Conservation (phyloP, 2,113 vertebrate genomes). For the Connochaetes taurinus region DNA sequence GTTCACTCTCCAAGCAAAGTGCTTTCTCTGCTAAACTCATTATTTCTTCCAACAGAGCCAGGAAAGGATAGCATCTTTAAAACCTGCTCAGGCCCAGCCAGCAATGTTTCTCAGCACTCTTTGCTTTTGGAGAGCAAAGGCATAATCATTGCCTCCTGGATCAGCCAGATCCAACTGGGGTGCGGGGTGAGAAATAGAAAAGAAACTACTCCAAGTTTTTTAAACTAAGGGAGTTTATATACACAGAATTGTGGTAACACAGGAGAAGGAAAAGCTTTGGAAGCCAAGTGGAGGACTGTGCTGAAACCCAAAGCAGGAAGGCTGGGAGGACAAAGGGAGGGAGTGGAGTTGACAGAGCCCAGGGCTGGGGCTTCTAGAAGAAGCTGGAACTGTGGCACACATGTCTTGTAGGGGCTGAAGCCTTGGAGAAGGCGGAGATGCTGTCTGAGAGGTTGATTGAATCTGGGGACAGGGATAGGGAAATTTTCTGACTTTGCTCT, state of each 20-base stretch:
- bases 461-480: not conserved
- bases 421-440: not conserved
- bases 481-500: not conserved
- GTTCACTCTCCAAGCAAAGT: constrained; percentile 47
- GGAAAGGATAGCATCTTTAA: constrained; percentile 41
- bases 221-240: not conserved
- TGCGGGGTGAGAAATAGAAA: not conserved
- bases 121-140: constrained; percentile 48
- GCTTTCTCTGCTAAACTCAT: constrained; percentile 64
- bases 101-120: constrained; percentile 24
- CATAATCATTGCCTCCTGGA: constrained; percentile 10
- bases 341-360: not conserved
- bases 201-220: not conserved
- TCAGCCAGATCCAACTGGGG: not conserved
- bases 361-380: not conserved
- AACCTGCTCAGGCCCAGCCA: constrained; percentile 4
- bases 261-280: not conserved
- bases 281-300: not conserved
- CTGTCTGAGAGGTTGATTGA: not conserved
- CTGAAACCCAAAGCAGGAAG: not conserved
- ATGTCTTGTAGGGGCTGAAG: not conserved
- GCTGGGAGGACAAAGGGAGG: not conserved
- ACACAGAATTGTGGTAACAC: not conserved
- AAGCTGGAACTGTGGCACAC: not conserved
- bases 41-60: constrained; percentile 56